A percentile compares a stretch with the other conserved stretches of the same genome.
Evolutionary conservation across 2,113 vertebrate species (phyloP).

Genomic region (Egretta garzetta): DNA sequence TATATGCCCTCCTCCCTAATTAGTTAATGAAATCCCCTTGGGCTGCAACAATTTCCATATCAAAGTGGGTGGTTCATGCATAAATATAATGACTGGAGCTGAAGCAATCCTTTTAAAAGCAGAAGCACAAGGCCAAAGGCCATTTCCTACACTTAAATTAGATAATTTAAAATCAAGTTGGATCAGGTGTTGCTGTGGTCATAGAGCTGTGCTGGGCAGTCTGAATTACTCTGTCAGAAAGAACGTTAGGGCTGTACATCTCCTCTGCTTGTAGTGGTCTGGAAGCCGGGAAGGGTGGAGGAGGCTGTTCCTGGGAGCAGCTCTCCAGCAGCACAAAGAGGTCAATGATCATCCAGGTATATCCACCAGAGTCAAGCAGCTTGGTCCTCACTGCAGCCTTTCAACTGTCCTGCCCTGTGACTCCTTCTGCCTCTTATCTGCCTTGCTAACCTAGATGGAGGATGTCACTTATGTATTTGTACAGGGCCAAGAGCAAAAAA

Average conservation of each 20-base stretch:
- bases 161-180: slow-evolving; percentile 31
- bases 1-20: slow-evolving; percentile 49
- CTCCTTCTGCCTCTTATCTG: not conserved
- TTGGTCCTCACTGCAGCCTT: not conserved
- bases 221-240: not conserved
- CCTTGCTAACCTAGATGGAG: not conserved
- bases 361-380: not conserved
- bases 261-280: not conserved
- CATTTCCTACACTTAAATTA: slow-evolving; percentile 40
- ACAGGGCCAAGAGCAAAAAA: not conserved
- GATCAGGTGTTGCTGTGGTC: not conserved
- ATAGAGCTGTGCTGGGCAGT: not conserved
- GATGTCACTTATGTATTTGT: not conserved
- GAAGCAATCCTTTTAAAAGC: slow-evolving; percentile 66
- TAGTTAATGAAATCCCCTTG: slow-evolving; percentile 61
- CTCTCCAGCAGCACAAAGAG: not conserved
- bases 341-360: not conserved
- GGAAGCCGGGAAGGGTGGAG: not conserved
- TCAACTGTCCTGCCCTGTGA: not conserved
- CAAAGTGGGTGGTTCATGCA: slow-evolving; percentile 35
- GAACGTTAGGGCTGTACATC: not conserved
- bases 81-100: not conserved
- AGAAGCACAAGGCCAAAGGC: slow-evolving; percentile 22
- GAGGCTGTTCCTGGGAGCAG: not conserved
- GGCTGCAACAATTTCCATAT: slow-evolving; percentile 41